Conservation (phyloP, 2,888 invertebrate genomes). For the Cheilosia soror region DNA sequence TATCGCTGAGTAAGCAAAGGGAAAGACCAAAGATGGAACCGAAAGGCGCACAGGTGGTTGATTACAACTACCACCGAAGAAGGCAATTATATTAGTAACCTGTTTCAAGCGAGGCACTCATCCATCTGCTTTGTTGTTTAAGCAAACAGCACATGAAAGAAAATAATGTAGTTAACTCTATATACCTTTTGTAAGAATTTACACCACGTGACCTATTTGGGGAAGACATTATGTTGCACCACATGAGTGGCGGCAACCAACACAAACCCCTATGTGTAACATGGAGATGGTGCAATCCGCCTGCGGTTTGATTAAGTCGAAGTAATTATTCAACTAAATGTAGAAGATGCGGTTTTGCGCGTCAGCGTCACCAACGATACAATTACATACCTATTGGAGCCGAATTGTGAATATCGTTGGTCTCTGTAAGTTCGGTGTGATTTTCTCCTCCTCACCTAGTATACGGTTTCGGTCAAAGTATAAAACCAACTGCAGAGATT, state of each 20-base stretch:
- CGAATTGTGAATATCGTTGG: constrained; percentile 19
- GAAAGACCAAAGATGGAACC: constrained; percentile 29
- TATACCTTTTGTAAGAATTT: neutral
- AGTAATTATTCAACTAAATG: constrained; percentile 59
- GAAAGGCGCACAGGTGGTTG: constrained; percentile 26
- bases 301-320: constrained; percentile 62
- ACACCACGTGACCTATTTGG: constrained; percentile 47
- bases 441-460: too few species aligned
- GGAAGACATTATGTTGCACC: constrained; percentile 34
- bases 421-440: too few species aligned
- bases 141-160: constrained; percentile 43
- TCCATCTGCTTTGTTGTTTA: constrained; percentile 47
- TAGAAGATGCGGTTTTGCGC: constrained; percentile 61
- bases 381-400: constrained; percentile 2
- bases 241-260: constrained; percentile 24
- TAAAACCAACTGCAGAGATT: constrained; percentile 3
- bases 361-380: constrained; percentile 18
- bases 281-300: constrained; percentile 56
- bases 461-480: too few species aligned
- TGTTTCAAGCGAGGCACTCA: constrained; percentile 36
- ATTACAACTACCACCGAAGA: constrained; percentile 14
- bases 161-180: constrained; percentile 24
- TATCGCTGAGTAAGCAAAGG: neutral
- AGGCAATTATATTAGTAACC: constrained; percentile 52
- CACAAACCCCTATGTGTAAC: constrained; percentile 18